Conservation (phyloP, 2,888 invertebrate species). For the Gastrophysa polygoni region DNA sequence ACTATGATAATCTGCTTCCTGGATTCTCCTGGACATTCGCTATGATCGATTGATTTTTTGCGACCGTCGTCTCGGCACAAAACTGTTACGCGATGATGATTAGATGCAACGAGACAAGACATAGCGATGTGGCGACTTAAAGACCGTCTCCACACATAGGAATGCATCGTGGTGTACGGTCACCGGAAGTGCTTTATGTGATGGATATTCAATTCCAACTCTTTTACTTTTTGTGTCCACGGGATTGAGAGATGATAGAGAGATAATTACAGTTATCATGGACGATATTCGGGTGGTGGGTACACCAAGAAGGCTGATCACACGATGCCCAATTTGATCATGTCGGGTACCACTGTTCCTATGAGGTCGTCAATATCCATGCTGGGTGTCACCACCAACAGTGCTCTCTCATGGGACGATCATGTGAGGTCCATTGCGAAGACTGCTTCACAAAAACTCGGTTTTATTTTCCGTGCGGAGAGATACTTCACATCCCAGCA, state of each 20-base stretch:
- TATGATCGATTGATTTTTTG: neutral
- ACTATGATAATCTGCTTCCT: neutral
- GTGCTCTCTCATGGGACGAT: too few species aligned
- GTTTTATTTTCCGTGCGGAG: too few species aligned
- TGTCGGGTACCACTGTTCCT: too few species aligned
- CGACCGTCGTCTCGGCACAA: neutral
- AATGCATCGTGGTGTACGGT: neutral
- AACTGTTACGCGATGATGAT: neutral
- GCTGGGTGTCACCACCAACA: too few species aligned
- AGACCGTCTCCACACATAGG: neutral
- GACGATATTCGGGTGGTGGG: too few species aligned
- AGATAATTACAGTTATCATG: too few species aligned
- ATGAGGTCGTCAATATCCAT: too few species aligned
- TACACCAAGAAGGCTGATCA: too few species aligned
- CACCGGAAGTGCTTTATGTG: slow-evolving; percentile 7
- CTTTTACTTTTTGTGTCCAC: neutral
- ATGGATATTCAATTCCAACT: neutral
- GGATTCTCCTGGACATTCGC: neutral
- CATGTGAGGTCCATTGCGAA: too few species aligned
- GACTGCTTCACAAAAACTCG: too few species aligned
- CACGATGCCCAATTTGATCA: too few species aligned
- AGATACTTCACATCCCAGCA: too few species aligned
- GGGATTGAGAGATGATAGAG: neutral
- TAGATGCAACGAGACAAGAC: neutral
- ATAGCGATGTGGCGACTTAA: neutral